These are phyloP conservation scores for Isoperla grammatica DNA, from an alignment of 2,888 invertebrate genomes.

Conservation along the genomic window DNA sequence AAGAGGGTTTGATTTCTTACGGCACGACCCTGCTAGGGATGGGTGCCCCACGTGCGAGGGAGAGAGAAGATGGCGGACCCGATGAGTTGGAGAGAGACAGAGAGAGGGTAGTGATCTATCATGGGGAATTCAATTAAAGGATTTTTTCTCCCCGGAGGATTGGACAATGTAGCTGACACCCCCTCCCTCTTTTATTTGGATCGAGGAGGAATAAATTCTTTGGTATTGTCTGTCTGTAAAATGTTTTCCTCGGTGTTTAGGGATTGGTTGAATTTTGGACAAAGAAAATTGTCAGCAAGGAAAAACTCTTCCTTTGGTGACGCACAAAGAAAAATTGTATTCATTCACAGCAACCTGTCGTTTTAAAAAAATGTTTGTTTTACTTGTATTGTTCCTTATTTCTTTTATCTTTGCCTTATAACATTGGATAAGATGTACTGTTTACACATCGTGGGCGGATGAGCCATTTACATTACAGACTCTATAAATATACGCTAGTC, in stretches of 20 bases:
- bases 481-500: too few species aligned
- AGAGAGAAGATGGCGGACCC: background rate
- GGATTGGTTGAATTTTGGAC: background rate
- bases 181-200: slow-evolving; percentile 4
- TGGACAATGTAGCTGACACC: slow-evolving; percentile 16
- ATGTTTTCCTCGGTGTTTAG: background rate
- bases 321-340: too few species aligned
- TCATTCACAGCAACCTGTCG: too few species aligned
- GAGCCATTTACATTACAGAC: too few species aligned
- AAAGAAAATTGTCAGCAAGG: too few species aligned
- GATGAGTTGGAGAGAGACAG: background rate
- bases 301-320: too few species aligned
- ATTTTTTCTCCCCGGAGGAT: slow-evolving; percentile 15
- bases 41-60: background rate
- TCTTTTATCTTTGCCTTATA: too few species aligned
- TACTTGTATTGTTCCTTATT: too few species aligned
- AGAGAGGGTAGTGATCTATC: slow-evolving; percentile 22
- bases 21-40: background rate
- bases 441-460: too few species aligned
- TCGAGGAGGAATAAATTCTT: slow-evolving; percentile 2
- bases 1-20: slow-evolving; percentile 15
- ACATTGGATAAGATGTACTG: too few species aligned
- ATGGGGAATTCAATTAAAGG: slow-evolving; percentile 26
- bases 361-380: too few species aligned
- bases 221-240: background rate